Evolutionary conservation across 2,888 invertebrate species (phyloP).

Genomic region (Isotomurus palustris): DNA sequence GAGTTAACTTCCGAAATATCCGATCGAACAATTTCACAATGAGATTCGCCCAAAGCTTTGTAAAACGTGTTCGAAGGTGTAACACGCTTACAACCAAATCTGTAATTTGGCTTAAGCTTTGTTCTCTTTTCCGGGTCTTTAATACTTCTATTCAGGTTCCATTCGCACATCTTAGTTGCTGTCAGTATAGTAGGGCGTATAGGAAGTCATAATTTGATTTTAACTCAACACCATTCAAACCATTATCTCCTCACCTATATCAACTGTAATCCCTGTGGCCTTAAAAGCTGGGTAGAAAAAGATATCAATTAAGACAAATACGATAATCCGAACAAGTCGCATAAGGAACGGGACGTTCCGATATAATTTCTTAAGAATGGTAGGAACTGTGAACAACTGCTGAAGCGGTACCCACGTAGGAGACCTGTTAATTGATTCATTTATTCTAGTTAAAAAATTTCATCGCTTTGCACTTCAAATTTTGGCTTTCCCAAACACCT

Average conservation of each 20-base stretch:
- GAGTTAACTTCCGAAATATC: conserved; percentile 17
- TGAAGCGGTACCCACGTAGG: conserved; percentile 29
- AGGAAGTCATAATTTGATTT: too few relatives aligned
- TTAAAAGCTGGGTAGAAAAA: conserved; percentile 2
- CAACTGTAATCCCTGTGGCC: background rate
- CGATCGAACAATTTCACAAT: conserved; percentile 15
- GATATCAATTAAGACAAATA: too few relatives aligned
- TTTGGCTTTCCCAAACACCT: conserved; percentile 12
- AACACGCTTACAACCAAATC: conserved; percentile 34
- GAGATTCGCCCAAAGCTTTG: conserved; percentile 16
- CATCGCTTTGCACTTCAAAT: background rate
- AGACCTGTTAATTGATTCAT: conserved; percentile 5
- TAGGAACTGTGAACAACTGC: conserved; percentile 14
- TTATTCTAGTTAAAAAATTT: background rate
- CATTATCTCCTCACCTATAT: background rate
- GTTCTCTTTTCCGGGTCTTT: conserved; percentile 14
- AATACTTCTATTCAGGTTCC: background rate
- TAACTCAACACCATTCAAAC: background rate
- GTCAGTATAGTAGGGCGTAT: too few relatives aligned
- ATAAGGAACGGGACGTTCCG: conserved; percentile 20
- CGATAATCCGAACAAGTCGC: conserved; percentile 21
- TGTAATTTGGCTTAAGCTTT: conserved; percentile 24
- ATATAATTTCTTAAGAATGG: conserved; percentile 21
- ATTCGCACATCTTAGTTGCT: background rate
- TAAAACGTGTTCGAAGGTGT: conserved; percentile 24